phyloP scores from a whole-genome alignment of 2,113 vertebrate genomes.

The Corvus moneduloides region DNA sequence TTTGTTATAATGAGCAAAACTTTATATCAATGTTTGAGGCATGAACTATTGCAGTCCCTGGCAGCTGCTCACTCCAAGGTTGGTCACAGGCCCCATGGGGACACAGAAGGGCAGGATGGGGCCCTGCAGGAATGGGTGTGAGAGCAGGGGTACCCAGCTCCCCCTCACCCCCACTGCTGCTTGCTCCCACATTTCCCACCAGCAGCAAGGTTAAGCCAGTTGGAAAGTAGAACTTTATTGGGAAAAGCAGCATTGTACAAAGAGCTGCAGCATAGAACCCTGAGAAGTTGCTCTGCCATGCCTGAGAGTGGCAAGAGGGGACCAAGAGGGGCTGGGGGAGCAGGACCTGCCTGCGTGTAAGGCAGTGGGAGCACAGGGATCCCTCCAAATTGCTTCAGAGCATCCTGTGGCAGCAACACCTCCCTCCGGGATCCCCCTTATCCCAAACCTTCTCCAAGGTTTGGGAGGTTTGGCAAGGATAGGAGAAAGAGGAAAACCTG shows the following conservation, averaged over 20 bases:
- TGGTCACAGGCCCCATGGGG: rapidly evolving
- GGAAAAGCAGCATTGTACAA: background rate
- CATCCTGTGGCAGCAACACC: background rate
- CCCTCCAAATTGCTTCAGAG: background rate
- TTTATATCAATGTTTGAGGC: background rate
- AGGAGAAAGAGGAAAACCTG: background rate
- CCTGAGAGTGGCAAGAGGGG: rapidly evolving
- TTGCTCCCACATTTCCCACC: background rate
- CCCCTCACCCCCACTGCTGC: background rate
- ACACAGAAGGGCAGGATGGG: rapidly evolving
- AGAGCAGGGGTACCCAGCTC: background rate
- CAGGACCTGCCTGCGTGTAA: background rate
- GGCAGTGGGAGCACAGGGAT: background rate
- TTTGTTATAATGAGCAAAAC: background rate
- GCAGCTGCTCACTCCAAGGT: background rate
- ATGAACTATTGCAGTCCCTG: background rate
- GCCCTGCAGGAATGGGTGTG: background rate
- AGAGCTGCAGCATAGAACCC: rapidly evolving
- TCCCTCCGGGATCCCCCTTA: rapidly evolving
- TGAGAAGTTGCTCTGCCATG: background rate
- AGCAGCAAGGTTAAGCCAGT: background rate
- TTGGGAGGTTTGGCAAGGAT: background rate
- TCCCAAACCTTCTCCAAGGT: background rate
- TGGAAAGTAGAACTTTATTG: background rate
- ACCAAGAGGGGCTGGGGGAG: background rate